Base-by-base conservation (phyloP, 1,140 invertebrate species). In the Ruditapes philippinarum region DNA sequence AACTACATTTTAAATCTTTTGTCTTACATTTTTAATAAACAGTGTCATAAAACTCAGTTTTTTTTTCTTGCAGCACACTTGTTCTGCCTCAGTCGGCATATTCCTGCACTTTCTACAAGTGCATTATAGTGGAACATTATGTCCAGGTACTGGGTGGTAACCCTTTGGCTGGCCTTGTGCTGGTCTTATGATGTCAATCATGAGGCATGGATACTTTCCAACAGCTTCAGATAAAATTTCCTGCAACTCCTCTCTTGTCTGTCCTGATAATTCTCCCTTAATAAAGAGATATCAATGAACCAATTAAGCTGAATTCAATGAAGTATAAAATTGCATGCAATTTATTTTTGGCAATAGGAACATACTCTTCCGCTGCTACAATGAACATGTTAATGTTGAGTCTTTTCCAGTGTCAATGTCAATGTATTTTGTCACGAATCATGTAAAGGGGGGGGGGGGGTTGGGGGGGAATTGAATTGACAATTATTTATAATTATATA, bases 41-140 rank as follows among this genome's bases (percentile, higher is more conserved):
- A 74, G 11, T 11, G 7, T 7, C 7, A 17, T 49, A n/a, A 81
- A 25, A 74, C 36, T 31, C 57, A 80, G 49, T 51, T 81, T 22
- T 81, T 11, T 31, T 62, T 60, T 51, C 85, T n/a, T n/a, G 76
- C 90, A 91, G 74, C 90, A 90, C 49, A 88, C 25, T 62, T 80
- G 76, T 51, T 90, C 85, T 57, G 45, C 25, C 14, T 88, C 90
- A 28, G 60, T 86, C 0, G 90, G 86, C 74, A 91, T 91, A 40
- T 91, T 73, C 51, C 86, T 78, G 28, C 90, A 89, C 7, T 74
- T 40, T 1, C 12, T 19, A 33, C 90, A 91, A 5, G 74, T 28
- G 28, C 86, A 89, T 86, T 86, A 91, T 65, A 17, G n/a, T 33
- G 85, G 73, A 22, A n/a, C 22, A n/a, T 36, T 40, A 38, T 25